Evolutionary conservation across 2,113 vertebrate genomes (phyloP).

Genomic region (Ptyas mucosa): DNA sequence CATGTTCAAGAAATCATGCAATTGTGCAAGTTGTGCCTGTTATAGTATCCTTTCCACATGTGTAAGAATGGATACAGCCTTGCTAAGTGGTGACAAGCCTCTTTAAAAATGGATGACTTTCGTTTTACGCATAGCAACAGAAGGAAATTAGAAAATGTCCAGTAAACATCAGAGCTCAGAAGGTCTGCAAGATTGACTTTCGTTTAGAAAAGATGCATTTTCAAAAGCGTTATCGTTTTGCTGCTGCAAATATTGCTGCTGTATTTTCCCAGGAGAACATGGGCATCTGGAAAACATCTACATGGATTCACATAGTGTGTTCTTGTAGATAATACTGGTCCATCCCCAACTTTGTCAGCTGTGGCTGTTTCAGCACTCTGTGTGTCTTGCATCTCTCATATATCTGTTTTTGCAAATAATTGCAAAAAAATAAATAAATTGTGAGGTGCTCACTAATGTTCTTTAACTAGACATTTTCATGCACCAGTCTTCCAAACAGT

Average conservation of each 20-base stretch:
- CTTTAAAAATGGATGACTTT: background rate
- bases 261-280: background rate
- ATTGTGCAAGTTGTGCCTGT: too few relatives aligned
- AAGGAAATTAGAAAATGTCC: background rate
- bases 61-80: background rate
- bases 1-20: too few relatives aligned
- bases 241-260: too few relatives aligned
- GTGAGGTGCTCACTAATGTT: background rate
- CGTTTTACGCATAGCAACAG: background rate
- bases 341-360: background rate
- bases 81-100: background rate
- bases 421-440: background rate
- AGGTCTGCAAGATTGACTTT: background rate
- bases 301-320: slow-evolving; percentile 11
- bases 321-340: background rate
- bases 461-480: background rate
- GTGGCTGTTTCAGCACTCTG: background rate
- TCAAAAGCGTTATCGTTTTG: background rate
- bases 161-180: background rate
- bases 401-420: background rate
- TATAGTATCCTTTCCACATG: background rate
- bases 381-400: background rate
- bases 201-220: background rate
- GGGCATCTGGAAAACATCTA: background rate
- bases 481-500: background rate